A percentile compares a stretch with the other conserved stretches of the same genome.
phyloP scores from a whole-genome alignment of 1,140 invertebrate genomes.

The Phocides pigmalion region DNA sequence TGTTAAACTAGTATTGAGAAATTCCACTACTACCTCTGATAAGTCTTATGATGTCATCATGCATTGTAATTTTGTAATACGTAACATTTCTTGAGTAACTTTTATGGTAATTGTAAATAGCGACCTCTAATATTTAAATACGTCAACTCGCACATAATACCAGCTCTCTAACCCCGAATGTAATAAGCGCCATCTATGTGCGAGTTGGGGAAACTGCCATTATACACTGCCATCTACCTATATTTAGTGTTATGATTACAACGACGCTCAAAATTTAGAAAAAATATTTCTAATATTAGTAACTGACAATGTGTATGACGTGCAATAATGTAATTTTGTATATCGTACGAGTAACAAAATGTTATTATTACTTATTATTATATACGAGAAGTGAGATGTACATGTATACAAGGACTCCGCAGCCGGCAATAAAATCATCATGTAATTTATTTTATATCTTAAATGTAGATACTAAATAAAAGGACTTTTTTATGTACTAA shows the following conservation, averaged over 20 bases:
- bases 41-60: conserved; percentile 22
- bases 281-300: conserved; percentile 34
- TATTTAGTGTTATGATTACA: conserved; percentile 33
- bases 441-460: conserved; percentile 83
- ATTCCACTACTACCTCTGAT: conserved; percentile 28
- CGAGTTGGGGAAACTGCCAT: conserved; percentile 37
- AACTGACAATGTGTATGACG: conserved; percentile 37
- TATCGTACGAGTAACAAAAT: conserved; percentile 39
- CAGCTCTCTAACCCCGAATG: conserved; percentile 35
- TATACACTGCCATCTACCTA: conserved; percentile 47
- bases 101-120: conserved; percentile 29
- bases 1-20: conserved; percentile 3
- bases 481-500: conserved; percentile 79
- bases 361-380: conserved; percentile 37
- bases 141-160: conserved; percentile 1
- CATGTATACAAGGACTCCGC: conserved; percentile 65
- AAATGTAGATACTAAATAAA: conserved; percentile 82
- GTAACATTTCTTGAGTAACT: conserved; percentile 2
- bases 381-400: conserved; percentile 51
- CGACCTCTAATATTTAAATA: conserved; percentile 21
- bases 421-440: conserved; percentile 62
- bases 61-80: conserved; percentile 28
- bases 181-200: conserved; percentile 44
- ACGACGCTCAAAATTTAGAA: conserved; percentile 38
- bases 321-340: conserved; percentile 48